A percentile compares a stretch with the other conserved stretches of the same genome.
These are phyloP conservation scores for Chrysomela aeneicollis DNA, from an alignment of 2,888 invertebrate species.

Conservation along the genomic window DNA sequence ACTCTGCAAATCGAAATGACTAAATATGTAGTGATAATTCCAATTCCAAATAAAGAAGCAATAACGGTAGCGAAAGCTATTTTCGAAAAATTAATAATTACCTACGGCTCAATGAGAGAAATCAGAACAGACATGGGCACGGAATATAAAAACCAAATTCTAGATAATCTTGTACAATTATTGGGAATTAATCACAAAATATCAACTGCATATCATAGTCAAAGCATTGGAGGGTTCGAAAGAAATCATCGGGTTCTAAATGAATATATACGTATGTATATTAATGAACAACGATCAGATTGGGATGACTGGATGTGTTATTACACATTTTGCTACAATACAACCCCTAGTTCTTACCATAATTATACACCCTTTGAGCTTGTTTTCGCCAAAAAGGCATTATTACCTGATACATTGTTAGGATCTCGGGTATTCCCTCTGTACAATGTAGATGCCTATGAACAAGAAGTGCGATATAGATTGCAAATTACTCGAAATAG, in stretches of 20 bases:
- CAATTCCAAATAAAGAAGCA: slow-evolving; percentile 43
- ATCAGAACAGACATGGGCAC: slow-evolving; percentile 17
- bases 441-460: slow-evolving; percentile 34
- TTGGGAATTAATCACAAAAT: slow-evolving; percentile 16
- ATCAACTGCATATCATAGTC: too few relatives aligned
- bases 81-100: slow-evolving; percentile 39
- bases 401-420: slow-evolving; percentile 12
- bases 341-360: slow-evolving; percentile 32
- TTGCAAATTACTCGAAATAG: slow-evolving; percentile 28
- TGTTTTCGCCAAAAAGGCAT: slow-evolving; percentile 29
- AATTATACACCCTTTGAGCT: slow-evolving; percentile 34
- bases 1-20: slow-evolving; percentile 40
- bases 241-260: slow-evolving; percentile 21
- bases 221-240: slow-evolving; percentile 20
- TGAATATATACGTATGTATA: slow-evolving; percentile 25
- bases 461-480: slow-evolving; percentile 28
- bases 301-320: slow-evolving; percentile 29
- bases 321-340: slow-evolving; percentile 36
- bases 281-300: slow-evolving; percentile 24
- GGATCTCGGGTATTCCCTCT: slow-evolving; percentile 19
- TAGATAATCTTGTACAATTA: slow-evolving; percentile 11
- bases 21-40: slow-evolving; percentile 38
- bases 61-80: slow-evolving; percentile 41
- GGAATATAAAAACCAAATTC: slow-evolving; percentile 24
- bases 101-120: slow-evolving; percentile 21